Evolutionary conservation across 2,888 invertebrate species (phyloP).

Genomic region (Leucozona laternaria): DNA sequence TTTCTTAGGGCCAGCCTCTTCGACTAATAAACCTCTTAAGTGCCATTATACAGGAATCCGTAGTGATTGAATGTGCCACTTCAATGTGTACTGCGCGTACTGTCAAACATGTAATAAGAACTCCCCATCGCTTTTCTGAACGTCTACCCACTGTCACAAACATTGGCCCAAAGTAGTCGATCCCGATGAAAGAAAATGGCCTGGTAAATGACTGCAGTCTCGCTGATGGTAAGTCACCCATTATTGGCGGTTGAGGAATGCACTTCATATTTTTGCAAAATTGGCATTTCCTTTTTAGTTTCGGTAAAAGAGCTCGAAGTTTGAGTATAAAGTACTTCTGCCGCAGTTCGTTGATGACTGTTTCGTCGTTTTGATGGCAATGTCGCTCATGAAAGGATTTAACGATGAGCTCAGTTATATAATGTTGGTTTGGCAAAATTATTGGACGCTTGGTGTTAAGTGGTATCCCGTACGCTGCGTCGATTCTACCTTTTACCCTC

Average conservation of each 20-base stretch:
- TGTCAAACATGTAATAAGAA: conserved; percentile 60
- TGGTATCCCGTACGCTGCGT: not conserved
- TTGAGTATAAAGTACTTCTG: conserved; percentile 18
- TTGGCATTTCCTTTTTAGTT: conserved; percentile 8
- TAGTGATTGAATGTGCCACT: conserved; percentile 12
- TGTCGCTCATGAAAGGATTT: not conserved
- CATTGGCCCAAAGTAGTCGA: conserved; percentile 42
- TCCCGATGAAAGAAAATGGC: conserved; percentile 39
- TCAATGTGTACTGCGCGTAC: conserved; percentile 56
- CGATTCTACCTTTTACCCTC: conserved; percentile 6
- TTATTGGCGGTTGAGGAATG: conserved; percentile 18
- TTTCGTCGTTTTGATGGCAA: conserved; percentile 14
- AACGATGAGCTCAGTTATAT: no score
- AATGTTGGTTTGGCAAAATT: no score
- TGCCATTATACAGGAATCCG: conserved; percentile 55
- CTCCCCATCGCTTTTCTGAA: conserved; percentile 44
- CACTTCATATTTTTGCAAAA: conserved; percentile 10
- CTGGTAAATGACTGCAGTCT: conserved; percentile 34
- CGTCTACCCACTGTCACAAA: conserved; percentile 22
- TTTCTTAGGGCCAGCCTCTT: conserved; percentile 38
- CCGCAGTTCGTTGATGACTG: conserved; percentile 20
- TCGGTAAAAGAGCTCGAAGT: conserved; percentile 6
- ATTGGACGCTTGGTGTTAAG: no score
- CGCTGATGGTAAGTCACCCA: conserved; percentile 29
- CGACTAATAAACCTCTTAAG: conserved; percentile 40